Base-by-base conservation (phyloP, 2,797 vertebrate species). In the Taenioides sp. region DNA sequence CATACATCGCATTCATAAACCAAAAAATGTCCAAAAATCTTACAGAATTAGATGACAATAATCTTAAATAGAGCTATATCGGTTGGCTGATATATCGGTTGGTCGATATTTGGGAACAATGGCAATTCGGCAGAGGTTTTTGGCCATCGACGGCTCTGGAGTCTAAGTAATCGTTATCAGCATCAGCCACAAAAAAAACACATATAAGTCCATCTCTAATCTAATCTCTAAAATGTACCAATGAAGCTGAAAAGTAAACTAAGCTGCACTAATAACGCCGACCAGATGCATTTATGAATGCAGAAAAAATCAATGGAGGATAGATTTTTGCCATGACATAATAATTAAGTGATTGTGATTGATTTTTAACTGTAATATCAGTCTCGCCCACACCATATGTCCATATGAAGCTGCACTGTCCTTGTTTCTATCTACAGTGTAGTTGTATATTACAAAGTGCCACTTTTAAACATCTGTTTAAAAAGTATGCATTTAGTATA, bases 361-460 rank as follows among this genome's bases (percentile, higher is more conserved):
- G 40, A 65, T 65, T 49, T 65, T 49, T 18, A 65, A 57, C n/a
- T 65, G 27, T 50, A 28, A 62, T 23, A 54, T 31, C 18, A 67
- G 54, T 72, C 18, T 52, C n/a, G 47, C 37, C 59, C n/a, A 9
- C 27, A 12, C 6, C 64, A 69, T 20, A 47, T 68, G 34, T 25
- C 54, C 4, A 66, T 67, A 55, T 43, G 67, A 62, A 47, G 28
- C 11, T 31, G 5, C 25, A 27, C 57, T 28, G 23, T 28, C 57
- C 22, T 27, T 17, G 12, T 58, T 5, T 16, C 14, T 43, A 43
- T 43, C 1, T 52, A n/a, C 4, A 20, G 16, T 54, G n/a, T 9
- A 16, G 12, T 54, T n/a, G 7, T 9, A n/a, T n/a, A 54, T n/a
- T 47, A 16, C 43, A 47, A 54, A 54, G 52, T 22, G 20, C 20